Percentiles rank a stretch among this genome's conserved stretches.
Conservation (phyloP, 1,140 invertebrate species). For the Lepidotrigona ventralis region DNA sequence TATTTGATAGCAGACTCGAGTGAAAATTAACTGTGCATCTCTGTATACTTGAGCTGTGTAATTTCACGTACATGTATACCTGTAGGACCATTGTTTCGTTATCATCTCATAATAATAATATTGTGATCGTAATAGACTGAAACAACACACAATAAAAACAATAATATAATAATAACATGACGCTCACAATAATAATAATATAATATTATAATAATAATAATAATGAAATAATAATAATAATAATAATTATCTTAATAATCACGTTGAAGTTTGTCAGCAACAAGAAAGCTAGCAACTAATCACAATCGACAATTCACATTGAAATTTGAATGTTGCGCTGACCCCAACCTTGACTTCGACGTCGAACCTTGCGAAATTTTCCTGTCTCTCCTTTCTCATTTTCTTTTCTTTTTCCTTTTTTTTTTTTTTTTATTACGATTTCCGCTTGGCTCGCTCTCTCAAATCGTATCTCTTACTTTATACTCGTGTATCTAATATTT, state of each 20-base stretch:
- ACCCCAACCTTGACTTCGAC: constrained; percentile 51
- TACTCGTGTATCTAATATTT: constrained; percentile 65
- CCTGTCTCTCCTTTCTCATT: neutral
- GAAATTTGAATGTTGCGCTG: constrained; percentile 70
- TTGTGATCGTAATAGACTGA: constrained; percentile 74
- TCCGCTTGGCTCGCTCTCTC: neutral
- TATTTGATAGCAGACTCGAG: neutral
- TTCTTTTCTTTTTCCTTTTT: neutral
- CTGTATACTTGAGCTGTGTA: neutral
- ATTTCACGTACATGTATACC: constrained; percentile 15
- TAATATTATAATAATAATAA: constrained; percentile 71
- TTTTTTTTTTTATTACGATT: neutral
- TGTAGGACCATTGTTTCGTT: constrained; percentile 72
- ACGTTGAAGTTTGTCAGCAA: constrained; percentile 75
- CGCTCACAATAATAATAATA: constrained; percentile 78
- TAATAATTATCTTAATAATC: constrained; percentile 73
- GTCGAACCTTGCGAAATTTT: neutral
- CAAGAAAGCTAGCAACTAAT: constrained; percentile 77
- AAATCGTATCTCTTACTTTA: neutral
- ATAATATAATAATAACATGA: constrained; percentile 81
- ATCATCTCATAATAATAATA: constrained; percentile 70
- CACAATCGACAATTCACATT: constrained; percentile 69
- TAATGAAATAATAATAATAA: constrained; percentile 67
- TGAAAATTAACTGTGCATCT: neutral
- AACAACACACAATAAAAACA: constrained; percentile 81